phyloP scores from a whole-genome alignment of 2,797 vertebrate species.

The Thripadectes ignobilis region DNA sequence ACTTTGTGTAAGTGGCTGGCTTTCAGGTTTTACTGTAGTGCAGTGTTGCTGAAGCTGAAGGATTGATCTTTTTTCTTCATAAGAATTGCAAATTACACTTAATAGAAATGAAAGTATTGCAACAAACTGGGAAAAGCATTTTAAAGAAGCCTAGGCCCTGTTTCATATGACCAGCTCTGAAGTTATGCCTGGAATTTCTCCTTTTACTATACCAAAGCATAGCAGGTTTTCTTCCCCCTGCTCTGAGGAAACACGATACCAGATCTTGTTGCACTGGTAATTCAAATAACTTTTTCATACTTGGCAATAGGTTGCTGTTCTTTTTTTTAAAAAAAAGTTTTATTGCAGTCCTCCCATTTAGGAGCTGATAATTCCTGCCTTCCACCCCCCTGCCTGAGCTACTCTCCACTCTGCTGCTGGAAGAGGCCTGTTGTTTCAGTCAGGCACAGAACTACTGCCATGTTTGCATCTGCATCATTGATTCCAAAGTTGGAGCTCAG shows the following conservation, averaged over 20 bases:
- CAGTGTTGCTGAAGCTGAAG: neutral
- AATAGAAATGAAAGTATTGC: neutral
- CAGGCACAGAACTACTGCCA: neutral
- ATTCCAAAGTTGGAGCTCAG: neutral
- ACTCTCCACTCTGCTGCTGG: neutral
- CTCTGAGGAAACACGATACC: neutral
- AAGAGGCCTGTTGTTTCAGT: neutral
- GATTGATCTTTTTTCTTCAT: neutral
- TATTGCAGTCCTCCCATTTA: neutral
- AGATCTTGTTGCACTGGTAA: constrained; percentile 21
- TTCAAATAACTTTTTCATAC: constrained; percentile 27
- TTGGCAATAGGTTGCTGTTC: neutral
- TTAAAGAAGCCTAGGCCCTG: neutral
- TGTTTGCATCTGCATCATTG: neutral
- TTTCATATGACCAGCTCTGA: neutral
- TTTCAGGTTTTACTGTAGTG: neutral
- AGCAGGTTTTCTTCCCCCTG: neutral
- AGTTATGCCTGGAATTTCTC: constrained; percentile 44
- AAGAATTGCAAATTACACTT: neutral
- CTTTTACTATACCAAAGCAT: neutral
- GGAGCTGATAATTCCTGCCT: constrained; percentile 1
- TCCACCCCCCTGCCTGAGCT: neutral
- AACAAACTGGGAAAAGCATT: neutral
- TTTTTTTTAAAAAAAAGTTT: neutral
- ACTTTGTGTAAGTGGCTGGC: neutral